These are phyloP conservation scores for Drosophila falleni DNA, from an alignment of 2,888 invertebrate genomes.

Conservation along the genomic window DNA sequence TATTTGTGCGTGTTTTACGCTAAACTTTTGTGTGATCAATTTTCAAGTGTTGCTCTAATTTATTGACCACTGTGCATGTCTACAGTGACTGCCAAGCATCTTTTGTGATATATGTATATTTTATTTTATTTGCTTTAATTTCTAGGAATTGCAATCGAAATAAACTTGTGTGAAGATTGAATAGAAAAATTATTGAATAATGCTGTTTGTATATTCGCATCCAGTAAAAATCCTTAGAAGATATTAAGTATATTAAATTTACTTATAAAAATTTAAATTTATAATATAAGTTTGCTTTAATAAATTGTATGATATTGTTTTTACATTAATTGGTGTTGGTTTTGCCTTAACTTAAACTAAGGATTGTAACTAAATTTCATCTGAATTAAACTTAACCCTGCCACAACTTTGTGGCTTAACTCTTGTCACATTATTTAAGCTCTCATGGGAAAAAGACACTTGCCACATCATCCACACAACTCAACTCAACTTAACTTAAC, in stretches of 20 bases:
- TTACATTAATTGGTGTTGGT: not conserved
- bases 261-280: not conserved
- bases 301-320: not conserved
- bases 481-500: not conserved
- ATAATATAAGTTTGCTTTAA: not conserved
- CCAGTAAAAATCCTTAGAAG: not conserved
- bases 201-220: not conserved
- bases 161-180: not conserved
- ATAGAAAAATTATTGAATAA: not conserved
- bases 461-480: conserved; percentile 25
- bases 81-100: conserved; percentile 8
- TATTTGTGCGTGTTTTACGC: conserved; percentile 4
- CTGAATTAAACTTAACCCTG: conserved; percentile 12
- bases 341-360: conserved; percentile 2
- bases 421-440: conserved; percentile 11
- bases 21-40: conserved; percentile 1
- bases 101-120: conserved; percentile 21
- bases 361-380: conserved; percentile 43
- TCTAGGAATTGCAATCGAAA: conserved; percentile 12
- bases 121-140: conserved; percentile 8
- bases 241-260: not conserved
- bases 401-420: conserved; percentile 12
- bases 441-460: conserved; percentile 9
- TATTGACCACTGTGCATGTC: conserved; percentile 30
- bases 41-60: not conserved